Percentiles rank a stretch among this genome's conserved stretches.
phyloP scores from a whole-genome alignment of 2,888 invertebrate genomes.

The Patella depressa region DNA sequence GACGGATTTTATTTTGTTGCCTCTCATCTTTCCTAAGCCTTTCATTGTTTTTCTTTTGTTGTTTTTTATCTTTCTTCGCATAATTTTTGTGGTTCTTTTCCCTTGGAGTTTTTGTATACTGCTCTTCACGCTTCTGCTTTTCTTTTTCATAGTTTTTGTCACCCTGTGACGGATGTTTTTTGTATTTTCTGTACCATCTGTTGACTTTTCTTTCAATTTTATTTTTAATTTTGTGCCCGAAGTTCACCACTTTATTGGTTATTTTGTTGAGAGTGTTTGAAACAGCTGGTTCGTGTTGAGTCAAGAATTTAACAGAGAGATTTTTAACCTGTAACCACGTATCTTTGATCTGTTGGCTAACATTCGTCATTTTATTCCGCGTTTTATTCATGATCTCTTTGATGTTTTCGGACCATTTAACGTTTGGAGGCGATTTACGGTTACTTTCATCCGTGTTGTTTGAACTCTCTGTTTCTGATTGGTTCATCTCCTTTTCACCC shows the following conservation, averaged over 20 bases:
- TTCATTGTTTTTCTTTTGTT: not conserved
- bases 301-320: constrained; percentile 39
- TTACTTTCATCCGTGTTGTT: not conserved
- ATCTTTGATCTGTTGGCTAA: constrained; percentile 37
- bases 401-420: constrained; percentile 35
- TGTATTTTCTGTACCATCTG: constrained; percentile 16
- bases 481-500: no score
- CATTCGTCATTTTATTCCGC: constrained; percentile 32
- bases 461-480: not conserved
- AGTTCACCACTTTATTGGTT: constrained; percentile 23
- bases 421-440: not conserved
- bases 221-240: constrained; percentile 8
- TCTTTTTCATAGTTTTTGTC: not conserved
- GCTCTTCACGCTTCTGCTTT: not conserved
- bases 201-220: constrained; percentile 16
- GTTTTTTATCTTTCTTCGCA: not conserved
- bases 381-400: constrained; percentile 38
- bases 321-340: constrained; percentile 41
- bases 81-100: not conserved
- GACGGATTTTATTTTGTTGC: not conserved
- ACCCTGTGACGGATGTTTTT: not conserved
- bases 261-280: constrained; percentile 27
- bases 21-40: not conserved
- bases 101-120: not conserved
- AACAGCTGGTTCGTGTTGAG: constrained; percentile 37